Evolutionary conservation across 2,113 vertebrate species (phyloP), one percentile per base, ranked within the genome.

Genomic region (Chlorodrepanis virens): DNA sequence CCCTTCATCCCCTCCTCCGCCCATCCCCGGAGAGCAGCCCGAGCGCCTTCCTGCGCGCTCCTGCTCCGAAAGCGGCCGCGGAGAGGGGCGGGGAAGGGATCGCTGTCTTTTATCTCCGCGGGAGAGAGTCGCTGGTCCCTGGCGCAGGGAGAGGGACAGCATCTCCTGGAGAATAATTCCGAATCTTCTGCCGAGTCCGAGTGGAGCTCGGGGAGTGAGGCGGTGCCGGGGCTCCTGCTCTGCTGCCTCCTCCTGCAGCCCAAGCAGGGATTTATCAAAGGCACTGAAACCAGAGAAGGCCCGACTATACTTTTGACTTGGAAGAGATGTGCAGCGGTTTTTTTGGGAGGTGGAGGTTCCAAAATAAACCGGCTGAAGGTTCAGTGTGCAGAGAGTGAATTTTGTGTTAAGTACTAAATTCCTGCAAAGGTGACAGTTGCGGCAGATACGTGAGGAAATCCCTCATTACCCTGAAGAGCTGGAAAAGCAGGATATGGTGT

Each of bases 361-460:
- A 83, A 53, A 87, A 80, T 75, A 87, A 95, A 74, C 70, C 1
- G 0, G n/a, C 79, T 59, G 59, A 54, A 50, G 42, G 50, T 71
- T 94, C 71, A 17, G 67, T 18, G 87, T 53, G 65, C 69, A 33
- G 80, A 40, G 70, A 40, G 64, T 27, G 67, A 88, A 50, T 93
- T 84, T 17, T 17, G 50, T 15, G 5, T 69, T 29, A 20, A 79
- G 57, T 11, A 27, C 87, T 81, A 56, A 93, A 87, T 91, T 91
- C 87, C 87, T 71, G 74, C 67, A 8, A 50, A 77, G 91, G 96
- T 86, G 93, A 90, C 79, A 93, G 85, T 86, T 88, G 90, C 92
- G 88, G 87, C 82, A 83, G 82, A 89, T 88, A 69, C 39, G 47
- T 44, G 91, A 97, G 96, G 95, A 96, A 96, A 93, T 96, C 95